A percentile compares a stretch with the other conserved stretches of the same genome.
These are phyloP conservation scores for Zeugodacus cucurbitae DNA, from an alignment of 1,140 invertebrate genomes.

Conservation along the genomic window DNA sequence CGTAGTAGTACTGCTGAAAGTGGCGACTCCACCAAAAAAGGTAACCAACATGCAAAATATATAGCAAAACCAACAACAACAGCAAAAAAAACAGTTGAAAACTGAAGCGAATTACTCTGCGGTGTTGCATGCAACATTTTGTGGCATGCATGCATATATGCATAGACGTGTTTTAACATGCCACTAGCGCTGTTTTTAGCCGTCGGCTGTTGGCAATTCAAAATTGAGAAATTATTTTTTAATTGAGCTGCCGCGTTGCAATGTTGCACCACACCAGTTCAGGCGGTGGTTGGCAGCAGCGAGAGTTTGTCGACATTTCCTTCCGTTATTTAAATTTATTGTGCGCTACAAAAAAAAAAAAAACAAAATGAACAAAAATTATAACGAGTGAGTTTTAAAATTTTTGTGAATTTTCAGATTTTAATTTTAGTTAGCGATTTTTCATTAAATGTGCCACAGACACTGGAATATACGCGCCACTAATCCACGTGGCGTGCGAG, in stretches of 20 bases:
- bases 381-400: neutral
- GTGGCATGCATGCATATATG: neutral
- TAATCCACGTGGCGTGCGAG: slow-evolving; percentile 18
- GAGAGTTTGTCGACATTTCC: slow-evolving; percentile 28
- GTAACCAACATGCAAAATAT: neutral
- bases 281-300: neutral
- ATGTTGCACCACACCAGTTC: neutral
- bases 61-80: neutral
- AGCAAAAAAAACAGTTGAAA: neutral
- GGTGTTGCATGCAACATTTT: slow-evolving; percentile 31
- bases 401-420: slow-evolving; percentile 29
- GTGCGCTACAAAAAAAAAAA: neutral
- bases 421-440: slow-evolving; percentile 28
- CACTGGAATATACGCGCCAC: neutral
- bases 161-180: neutral
- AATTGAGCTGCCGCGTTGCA: slow-evolving; percentile 51
- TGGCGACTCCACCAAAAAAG: slow-evolving; percentile 16
- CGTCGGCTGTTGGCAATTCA: slow-evolving; percentile 6
- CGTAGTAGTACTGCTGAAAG: neutral
- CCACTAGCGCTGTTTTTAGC: neutral
- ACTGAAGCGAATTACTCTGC: neutral
- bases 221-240: slow-evolving; percentile 60
- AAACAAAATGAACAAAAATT: neutral
- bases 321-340: slow-evolving; percentile 34
- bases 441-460: neutral